These are phyloP conservation scores for Hippopotamyrus pictus DNA, from an alignment of 2,797 vertebrate species.

Conservation along the genomic window DNA sequence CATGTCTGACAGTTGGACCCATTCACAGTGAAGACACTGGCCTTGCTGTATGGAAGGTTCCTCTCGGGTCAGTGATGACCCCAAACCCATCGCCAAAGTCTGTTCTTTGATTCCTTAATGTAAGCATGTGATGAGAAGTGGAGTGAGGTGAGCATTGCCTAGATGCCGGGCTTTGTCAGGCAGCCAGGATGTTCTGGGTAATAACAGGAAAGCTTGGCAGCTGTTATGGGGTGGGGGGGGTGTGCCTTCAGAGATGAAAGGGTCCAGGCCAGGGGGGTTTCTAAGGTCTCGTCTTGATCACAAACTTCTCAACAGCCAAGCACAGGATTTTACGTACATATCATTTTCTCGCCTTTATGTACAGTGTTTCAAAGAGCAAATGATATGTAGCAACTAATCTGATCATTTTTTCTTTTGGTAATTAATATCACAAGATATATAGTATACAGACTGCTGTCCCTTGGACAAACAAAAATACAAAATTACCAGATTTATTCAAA, in stretches of 20 bases:
- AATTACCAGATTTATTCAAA: background rate
- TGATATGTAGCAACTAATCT: background rate
- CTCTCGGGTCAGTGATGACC: slow-evolving; percentile 49
- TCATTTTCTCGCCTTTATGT: slow-evolving; percentile 8
- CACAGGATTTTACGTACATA: background rate
- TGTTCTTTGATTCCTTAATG: background rate
- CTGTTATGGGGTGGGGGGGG: background rate
- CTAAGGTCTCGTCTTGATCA: background rate
- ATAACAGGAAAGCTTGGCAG: background rate
- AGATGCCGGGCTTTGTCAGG: background rate
- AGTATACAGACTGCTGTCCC: background rate
- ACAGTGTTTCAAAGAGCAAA: slow-evolving; percentile 16
- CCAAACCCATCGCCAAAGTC: background rate
- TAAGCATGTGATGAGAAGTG: slow-evolving; percentile 35
- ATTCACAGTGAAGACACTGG: slow-evolving; percentile 15
- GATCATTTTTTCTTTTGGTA: background rate
- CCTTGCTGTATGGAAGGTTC: slow-evolving; percentile 39
- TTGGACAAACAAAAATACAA: background rate
- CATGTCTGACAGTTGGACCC: slow-evolving; percentile 36
- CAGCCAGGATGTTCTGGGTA: background rate
- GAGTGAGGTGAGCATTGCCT: background rate
- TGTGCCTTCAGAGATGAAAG: background rate
- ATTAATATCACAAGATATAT: background rate
- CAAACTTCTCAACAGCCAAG: background rate
- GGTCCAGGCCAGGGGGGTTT: background rate